A percentile compares a stretch with the other conserved stretches of the same genome.
phyloP scores from a whole-genome alignment of 2,888 invertebrate genomes.

The Eretmocerus hayati region DNA sequence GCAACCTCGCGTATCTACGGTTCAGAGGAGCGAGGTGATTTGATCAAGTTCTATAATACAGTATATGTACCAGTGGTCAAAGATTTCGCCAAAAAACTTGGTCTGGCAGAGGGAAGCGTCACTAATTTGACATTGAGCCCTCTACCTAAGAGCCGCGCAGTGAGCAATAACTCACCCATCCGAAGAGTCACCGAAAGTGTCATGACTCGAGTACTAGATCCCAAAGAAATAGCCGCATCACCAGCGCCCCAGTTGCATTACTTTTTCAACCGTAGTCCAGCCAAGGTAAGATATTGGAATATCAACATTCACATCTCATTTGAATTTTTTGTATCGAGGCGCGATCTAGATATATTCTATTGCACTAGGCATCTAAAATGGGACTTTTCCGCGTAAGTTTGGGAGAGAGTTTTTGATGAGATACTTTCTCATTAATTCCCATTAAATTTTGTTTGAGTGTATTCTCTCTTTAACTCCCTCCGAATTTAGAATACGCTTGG shows the following conservation, averaged over 20 bases:
- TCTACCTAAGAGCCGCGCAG: slow-evolving; percentile 56
- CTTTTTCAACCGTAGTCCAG: slow-evolving; percentile 79
- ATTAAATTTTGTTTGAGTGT: slow-evolving; percentile 8
- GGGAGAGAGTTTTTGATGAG: too few relatives aligned
- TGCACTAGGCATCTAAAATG: too few relatives aligned
- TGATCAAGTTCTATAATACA: slow-evolving; percentile 91
- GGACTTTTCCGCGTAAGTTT: too few relatives aligned
- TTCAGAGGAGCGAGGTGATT: slow-evolving; percentile 68
- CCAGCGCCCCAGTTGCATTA: slow-evolving; percentile 60
- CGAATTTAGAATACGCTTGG: too few relatives aligned
- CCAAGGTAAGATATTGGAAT: slow-evolving; percentile 75
- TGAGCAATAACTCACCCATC: slow-evolving; percentile 53
- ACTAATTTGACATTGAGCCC: slow-evolving; percentile 58
- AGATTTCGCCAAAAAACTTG: slow-evolving; percentile 56
- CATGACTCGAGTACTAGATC: slow-evolving; percentile 52
- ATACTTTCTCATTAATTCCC: too few relatives aligned
- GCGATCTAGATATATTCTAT: too few relatives aligned
- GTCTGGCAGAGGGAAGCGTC: slow-evolving; percentile 33
- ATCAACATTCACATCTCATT: too few relatives aligned
- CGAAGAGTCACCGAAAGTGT: slow-evolving; percentile 54
- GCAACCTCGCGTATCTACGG: slow-evolving; percentile 50
- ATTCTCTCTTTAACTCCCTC: slow-evolving; percentile 1
- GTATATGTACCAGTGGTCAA: slow-evolving; percentile 81
- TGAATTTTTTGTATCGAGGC: too few relatives aligned
- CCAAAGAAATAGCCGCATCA: slow-evolving; percentile 47